Evolutionary conservation across 2,113 vertebrate species (phyloP).

Genomic region (Oplegnathus fasciatus): DNA sequence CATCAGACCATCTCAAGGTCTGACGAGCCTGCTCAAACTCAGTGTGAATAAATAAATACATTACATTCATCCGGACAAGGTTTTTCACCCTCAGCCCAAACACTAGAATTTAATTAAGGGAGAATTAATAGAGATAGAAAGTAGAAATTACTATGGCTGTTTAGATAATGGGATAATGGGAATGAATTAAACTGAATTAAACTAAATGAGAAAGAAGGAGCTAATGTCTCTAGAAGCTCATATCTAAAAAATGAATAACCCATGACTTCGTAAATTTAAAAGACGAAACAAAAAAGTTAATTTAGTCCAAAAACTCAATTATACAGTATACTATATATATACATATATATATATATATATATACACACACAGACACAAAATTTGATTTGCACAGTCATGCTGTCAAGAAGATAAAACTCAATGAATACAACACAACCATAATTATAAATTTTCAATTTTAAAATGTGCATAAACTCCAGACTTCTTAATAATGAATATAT

Average conservation of each 20-base stretch:
- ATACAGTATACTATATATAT: background rate
- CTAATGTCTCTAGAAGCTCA: background rate
- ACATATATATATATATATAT: too few species aligned
- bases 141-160: conserved; percentile 4
- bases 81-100: conserved; percentile 15
- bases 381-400: background rate
- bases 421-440: background rate
- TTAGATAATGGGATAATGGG: background rate
- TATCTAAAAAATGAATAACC: background rate
- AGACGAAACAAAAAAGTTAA: background rate
- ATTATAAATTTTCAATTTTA: background rate
- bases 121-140: conserved; percentile 1
- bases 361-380: background rate
- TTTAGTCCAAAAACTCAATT: background rate
- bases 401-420: too few species aligned
- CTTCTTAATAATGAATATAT: background rate
- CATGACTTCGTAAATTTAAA: background rate
- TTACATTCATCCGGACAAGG: conserved; percentile 1
- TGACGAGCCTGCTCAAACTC: conserved; percentile 17
- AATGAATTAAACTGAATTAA: conserved; percentile 3
- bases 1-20: conserved; percentile 46
- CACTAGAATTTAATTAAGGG: background rate
- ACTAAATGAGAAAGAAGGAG: background rate
- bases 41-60: conserved; percentile 19
- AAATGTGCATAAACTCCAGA: background rate